A percentile compares a stretch with the other conserved stretches of the same genome.
These are phyloP conservation scores for Phyllopteryx taeniolatus DNA, from an alignment of 2,113 vertebrate species.

Conservation along the genomic window DNA sequence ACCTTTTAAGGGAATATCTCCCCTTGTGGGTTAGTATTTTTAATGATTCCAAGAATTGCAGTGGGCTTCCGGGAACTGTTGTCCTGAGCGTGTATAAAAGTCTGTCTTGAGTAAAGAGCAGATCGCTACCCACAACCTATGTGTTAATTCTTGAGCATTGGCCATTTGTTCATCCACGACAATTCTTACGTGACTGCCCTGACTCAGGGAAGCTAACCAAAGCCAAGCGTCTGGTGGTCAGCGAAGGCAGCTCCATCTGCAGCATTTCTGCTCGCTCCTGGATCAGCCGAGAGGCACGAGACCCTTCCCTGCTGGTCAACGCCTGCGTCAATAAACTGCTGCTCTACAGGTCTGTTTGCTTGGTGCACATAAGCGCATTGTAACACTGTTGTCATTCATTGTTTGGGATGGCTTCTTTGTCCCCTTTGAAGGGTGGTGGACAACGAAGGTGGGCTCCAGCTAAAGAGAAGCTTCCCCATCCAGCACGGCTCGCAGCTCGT, in stretches of 20 bases:
- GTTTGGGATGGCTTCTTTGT: not conserved
- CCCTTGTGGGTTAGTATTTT: no score
- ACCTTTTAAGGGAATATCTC: no score
- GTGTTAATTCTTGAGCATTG: not conserved
- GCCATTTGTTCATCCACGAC: not conserved
- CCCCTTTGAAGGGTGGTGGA: slow-evolving; percentile 81
- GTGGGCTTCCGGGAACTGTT: no score
- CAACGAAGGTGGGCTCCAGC: slow-evolving; percentile 86
- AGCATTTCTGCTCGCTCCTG: slow-evolving; percentile 90
- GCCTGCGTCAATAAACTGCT: slow-evolving; percentile 88
- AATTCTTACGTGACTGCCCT: not conserved
- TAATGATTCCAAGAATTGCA: no score
- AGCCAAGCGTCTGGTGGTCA: slow-evolving; percentile 88
- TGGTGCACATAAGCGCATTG: not conserved
- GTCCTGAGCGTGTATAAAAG: no score
- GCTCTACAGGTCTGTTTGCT: slow-evolving; percentile 79
- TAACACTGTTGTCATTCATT: not conserved
- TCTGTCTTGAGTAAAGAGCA: not conserved
- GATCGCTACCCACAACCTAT: not conserved
- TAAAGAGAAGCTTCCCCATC: slow-evolving; percentile 89
- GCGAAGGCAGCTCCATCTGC: slow-evolving; percentile 86
- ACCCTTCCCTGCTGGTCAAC: slow-evolving; percentile 89
- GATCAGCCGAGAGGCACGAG: slow-evolving; percentile 90
- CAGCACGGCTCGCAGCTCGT: slow-evolving; percentile 83
- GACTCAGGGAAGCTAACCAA: slow-evolving; percentile 87